These are phyloP conservation scores for Halyomorpha halys DNA, from an alignment of 1,140 invertebrate genomes.

Conservation along the genomic window DNA sequence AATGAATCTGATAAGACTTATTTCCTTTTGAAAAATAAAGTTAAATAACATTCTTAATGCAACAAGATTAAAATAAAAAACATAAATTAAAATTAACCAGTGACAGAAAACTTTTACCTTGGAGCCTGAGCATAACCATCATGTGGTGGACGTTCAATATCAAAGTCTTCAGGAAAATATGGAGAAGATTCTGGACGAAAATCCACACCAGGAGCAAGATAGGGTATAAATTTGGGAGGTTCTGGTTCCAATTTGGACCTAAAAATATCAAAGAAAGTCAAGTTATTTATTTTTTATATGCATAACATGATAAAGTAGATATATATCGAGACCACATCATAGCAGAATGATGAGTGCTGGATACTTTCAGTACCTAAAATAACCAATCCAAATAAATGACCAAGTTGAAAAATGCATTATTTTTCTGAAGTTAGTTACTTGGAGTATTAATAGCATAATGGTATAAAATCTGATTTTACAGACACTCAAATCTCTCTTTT, in stretches of 20 bases:
- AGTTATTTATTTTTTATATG: not conserved
- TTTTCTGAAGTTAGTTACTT: not conserved
- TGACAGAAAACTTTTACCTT: slow-evolving; percentile 30
- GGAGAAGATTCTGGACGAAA: slow-evolving; percentile 79
- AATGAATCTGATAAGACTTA: too few relatives aligned
- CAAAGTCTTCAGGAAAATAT: slow-evolving; percentile 82
- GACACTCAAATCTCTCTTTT: too few relatives aligned
- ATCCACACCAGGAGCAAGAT: slow-evolving; percentile 66
- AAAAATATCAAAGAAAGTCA: slow-evolving; percentile 4
- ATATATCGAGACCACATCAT: too few relatives aligned
- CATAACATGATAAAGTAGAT: too few relatives aligned
- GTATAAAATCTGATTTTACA: too few relatives aligned
- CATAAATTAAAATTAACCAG: too few relatives aligned
- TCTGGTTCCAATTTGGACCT: slow-evolving; percentile 68
- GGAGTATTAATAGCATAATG: too few relatives aligned
- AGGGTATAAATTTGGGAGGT: slow-evolving; percentile 65
- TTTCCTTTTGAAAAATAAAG: too few relatives aligned
- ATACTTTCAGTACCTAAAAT: too few relatives aligned
- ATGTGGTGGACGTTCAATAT: slow-evolving; percentile 73
- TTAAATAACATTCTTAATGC: too few relatives aligned
- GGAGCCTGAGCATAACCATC: slow-evolving; percentile 72
- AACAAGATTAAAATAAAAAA: too few relatives aligned
- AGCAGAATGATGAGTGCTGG: too few relatives aligned
- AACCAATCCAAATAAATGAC: not conserved
- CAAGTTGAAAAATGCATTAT: not conserved